Percentiles rank a stretch among this genome's conserved stretches.
phyloP scores from a whole-genome alignment of 2,113 vertebrate species.

The Etheostoma spectabile region DNA sequence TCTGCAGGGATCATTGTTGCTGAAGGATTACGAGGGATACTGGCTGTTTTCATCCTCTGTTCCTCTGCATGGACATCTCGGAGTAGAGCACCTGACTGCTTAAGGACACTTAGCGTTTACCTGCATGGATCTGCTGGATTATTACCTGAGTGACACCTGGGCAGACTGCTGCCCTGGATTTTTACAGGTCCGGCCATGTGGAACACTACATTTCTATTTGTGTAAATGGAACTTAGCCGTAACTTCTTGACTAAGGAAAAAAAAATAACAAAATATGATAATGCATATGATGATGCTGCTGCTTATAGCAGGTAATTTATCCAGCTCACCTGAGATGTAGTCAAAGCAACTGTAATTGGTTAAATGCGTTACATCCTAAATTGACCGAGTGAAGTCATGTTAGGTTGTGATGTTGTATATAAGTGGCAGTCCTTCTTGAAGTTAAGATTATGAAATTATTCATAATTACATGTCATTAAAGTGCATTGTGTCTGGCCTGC shows the following conservation, averaged over 20 bases:
- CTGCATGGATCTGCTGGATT: constrained; percentile 54
- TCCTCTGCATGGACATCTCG: constrained; percentile 15
- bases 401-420: background rate
- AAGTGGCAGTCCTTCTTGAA: background rate
- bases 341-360: background rate
- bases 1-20: constrained; percentile 35
- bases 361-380: background rate
- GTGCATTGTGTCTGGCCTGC: constrained; percentile 51
- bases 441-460: background rate
- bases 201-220: background rate
- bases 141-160: constrained; percentile 67
- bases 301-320: background rate
- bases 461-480: constrained; percentile 6
- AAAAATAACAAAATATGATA: background rate
- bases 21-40: constrained; percentile 57
- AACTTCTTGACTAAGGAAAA: constrained; percentile 11
- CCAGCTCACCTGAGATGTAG: constrained; percentile 13
- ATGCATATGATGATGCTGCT: background rate
- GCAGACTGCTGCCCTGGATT: constrained; percentile 3
- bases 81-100: constrained; percentile 51
- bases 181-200: constrained; percentile 52
- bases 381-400: background rate
- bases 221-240: background rate
- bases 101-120: constrained; percentile 37
- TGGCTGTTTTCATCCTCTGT: constrained; percentile 38